Base-by-base conservation (phyloP, 2,797 vertebrate species). In the Leucoraja ocellata region DNA sequence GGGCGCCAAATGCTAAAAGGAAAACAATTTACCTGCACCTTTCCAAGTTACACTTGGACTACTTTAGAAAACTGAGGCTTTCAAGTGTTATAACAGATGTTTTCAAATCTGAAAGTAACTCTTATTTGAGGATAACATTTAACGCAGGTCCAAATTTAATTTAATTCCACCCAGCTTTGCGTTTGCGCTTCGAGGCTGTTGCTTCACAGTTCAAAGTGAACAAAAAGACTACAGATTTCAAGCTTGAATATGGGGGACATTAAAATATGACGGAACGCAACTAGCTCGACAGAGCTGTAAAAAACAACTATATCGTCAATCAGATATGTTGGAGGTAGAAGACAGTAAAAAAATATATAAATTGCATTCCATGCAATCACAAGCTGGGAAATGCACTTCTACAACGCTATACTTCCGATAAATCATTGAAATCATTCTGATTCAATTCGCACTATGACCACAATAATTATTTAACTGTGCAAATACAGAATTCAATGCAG, bases 1-100 rank as follows among this genome's bases (percentile, higher is more conserved):
- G 36, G 90, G 68, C 65, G 68, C 90, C 90, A 91, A 91, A 91
- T 91, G 68, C 90, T 54, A 71, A 92, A 73, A 54, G 46, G 23
- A n/a, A n/a, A 39, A 92, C 71, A 58, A 92, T 23, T 16, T 91
- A 76, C 73, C 23, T 74, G 46, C 90, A 25, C 90, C 36, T 36
- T 46, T n/a, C 36, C 25, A 76, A 92, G 25, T 74, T 28, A 6
- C 21, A 58, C 4, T 76, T 46, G 25, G 36, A 91, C 65, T 39
- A 46, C 10, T 91, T 91, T 76, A 39, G 36, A 92, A 54, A 46
- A 54, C 13, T 7, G 23, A 73, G 39, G 16, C 63, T 21, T 88
- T 32, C 16, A 21, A 21, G 39, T 92, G 23, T 58, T 28, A 58
- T 76, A 54, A 76, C 39, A 11, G 8, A 21, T 54, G 54, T 7